Conservation (phyloP, 2,888 invertebrate genomes). For the Agrypnus murinus region DNA sequence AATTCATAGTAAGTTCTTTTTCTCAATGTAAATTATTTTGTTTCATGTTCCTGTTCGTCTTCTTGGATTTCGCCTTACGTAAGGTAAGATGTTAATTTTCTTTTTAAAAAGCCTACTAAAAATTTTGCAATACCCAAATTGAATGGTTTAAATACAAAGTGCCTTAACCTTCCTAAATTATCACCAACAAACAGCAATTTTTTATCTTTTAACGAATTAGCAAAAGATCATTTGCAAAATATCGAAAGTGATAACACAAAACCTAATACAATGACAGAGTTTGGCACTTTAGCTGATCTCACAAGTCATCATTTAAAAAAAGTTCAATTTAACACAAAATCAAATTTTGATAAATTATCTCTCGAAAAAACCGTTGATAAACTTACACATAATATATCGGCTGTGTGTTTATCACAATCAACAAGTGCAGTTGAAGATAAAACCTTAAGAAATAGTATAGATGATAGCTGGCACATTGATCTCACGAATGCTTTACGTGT, state of each 20-base stretch:
- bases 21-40: slow-evolving; percentile 39
- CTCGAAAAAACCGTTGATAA: not conserved
- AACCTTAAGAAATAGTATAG: slow-evolving; percentile 9
- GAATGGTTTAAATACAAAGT: slow-evolving; percentile 49
- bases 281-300: slow-evolving; percentile 11
- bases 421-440: slow-evolving; percentile 16
- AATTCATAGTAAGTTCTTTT: no score
- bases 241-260: no score
- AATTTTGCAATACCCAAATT: slow-evolving; percentile 61
- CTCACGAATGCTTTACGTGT: slow-evolving; percentile 68
- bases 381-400: not conserved
- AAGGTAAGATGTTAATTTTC: slow-evolving; percentile 72
- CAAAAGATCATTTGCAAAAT: slow-evolving; percentile 18
- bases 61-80: slow-evolving; percentile 63
- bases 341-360: slow-evolving; percentile 8
- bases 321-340: slow-evolving; percentile 31
- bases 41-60: slow-evolving; percentile 49
- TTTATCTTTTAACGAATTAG: slow-evolving; percentile 26
- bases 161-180: slow-evolving; percentile 7
- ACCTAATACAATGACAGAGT: no score
- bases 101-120: slow-evolving; percentile 46
- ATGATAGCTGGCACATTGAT: slow-evolving; percentile 67
- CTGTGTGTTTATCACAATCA: slow-evolving; percentile 24
- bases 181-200: slow-evolving; percentile 12
- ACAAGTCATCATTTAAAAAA: slow-evolving; percentile 13